A percentile compares a stretch with the other conserved stretches of the same genome.
Conservation (phyloP, 2,797 vertebrate genomes). For the Cynodonichthys magdalenae region DNA sequence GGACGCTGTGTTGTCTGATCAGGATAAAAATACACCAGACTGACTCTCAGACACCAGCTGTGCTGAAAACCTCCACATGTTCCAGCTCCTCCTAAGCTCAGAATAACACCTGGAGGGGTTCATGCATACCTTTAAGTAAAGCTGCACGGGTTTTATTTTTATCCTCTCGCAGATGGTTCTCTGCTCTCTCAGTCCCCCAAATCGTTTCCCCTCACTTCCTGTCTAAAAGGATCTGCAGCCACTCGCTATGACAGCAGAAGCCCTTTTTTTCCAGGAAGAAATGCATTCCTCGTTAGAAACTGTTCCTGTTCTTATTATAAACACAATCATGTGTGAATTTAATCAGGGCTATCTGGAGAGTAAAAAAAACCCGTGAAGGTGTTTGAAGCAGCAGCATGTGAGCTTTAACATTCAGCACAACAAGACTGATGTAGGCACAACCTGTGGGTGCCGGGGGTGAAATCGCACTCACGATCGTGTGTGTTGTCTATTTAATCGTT, state of each 20-base stretch:
- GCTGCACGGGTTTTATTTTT: conserved; percentile 54
- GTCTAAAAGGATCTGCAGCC: conserved; percentile 55
- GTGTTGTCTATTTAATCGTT: neutral
- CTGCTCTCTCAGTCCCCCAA: conserved; percentile 53
- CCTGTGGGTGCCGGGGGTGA: conserved; percentile 2
- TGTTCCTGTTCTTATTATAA: conserved; percentile 52
- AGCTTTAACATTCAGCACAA: conserved; percentile 38
- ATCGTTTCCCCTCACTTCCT: conserved; percentile 72
- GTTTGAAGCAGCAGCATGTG: conserved; percentile 1
- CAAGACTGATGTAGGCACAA: conserved; percentile 37
- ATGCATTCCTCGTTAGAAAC: conserved; percentile 51
- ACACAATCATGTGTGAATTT: conserved; percentile 44
- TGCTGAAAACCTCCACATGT: conserved; percentile 26
- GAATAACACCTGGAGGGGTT: conserved; percentile 41
- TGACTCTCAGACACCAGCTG: conserved; percentile 56
- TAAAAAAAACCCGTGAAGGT: conserved; percentile 53
- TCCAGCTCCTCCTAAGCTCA: conserved; percentile 28
- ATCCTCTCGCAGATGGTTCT: conserved; percentile 44
- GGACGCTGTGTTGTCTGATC: neutral
- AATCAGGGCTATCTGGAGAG: conserved; percentile 41
- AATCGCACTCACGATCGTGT: neutral
- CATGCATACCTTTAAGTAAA: conserved; percentile 36
- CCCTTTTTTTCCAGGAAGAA: conserved; percentile 49
- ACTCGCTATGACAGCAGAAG: conserved; percentile 46
- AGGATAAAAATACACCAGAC: conserved; percentile 2